Conservation (phyloP, 2,888 invertebrate species). For the Elgonia sp. region DNA sequence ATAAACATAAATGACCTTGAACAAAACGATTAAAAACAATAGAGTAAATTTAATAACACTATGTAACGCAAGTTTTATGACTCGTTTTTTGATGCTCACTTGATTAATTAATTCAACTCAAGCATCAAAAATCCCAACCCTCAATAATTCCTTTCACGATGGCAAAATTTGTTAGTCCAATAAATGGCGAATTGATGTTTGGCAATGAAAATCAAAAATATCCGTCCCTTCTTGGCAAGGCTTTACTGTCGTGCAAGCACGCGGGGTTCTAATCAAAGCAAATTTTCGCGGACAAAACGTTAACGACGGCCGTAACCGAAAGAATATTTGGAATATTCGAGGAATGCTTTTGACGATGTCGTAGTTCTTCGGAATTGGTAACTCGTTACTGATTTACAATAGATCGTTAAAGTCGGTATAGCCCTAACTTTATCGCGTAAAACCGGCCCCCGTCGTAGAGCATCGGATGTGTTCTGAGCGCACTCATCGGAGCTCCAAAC, state of each 20-base stretch:
- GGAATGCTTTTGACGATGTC: constrained; percentile 67
- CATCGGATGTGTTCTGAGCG: constrained; percentile 57
- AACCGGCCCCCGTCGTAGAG: constrained; percentile 41
- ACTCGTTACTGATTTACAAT: constrained; percentile 78
- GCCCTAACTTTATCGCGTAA: constrained; percentile 65
- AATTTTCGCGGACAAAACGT: constrained; percentile 32
- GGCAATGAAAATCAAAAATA: not conserved
- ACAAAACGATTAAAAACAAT: no score
- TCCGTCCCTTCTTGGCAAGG: not conserved
- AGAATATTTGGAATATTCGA: constrained; percentile 60
- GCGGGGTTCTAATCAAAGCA: constrained; percentile 20
- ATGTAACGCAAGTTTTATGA: no score
- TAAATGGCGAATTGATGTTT: no score
- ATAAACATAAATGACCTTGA: no score
- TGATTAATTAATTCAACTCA: no score
- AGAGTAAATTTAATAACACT: no score
- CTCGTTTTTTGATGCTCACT: no score
- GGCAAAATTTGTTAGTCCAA: no score
- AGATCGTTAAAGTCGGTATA: constrained; percentile 76
- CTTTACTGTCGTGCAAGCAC: not conserved
- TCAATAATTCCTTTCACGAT: no score
- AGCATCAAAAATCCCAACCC: no score
- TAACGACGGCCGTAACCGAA: constrained; percentile 46
- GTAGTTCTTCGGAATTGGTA: constrained; percentile 72
- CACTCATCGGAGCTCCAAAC: constrained; percentile 75